Percentiles rank a stretch among this genome's conserved stretches.
phyloP scores from a whole-genome alignment of 2,888 invertebrate species.

The Dasypogon diadema region DNA sequence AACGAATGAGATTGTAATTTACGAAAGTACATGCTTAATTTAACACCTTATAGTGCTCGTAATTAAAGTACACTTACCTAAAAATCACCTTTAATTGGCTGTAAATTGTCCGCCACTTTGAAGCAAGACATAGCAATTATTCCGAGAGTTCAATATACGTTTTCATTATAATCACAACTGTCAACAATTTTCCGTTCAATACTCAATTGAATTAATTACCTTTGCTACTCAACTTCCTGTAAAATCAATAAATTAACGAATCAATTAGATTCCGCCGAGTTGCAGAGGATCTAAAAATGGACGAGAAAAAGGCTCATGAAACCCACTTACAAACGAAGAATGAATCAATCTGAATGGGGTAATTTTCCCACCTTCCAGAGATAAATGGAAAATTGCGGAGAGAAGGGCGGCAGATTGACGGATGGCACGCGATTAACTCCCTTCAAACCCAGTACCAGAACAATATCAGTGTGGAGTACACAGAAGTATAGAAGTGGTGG shows the following conservation, averaged over 20 bases:
- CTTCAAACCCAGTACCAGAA: slow-evolving; percentile 44
- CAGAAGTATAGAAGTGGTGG: no score
- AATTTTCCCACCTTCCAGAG: slow-evolving; percentile 47
- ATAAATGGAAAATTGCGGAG: slow-evolving; percentile 18
- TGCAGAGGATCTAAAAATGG: slow-evolving; percentile 39
- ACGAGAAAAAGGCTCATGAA: slow-evolving; percentile 7
- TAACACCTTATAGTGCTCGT: background rate
- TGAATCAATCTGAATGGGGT: slow-evolving; percentile 43
- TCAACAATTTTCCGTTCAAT: slow-evolving; percentile 46
- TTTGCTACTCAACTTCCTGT: slow-evolving; percentile 44
- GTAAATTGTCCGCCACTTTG: slow-evolving; percentile 2
- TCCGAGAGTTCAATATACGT: background rate
- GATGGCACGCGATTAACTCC: slow-evolving; percentile 54
- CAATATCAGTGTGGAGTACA: slow-evolving; percentile 5
- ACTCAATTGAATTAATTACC: slow-evolving; percentile 40
- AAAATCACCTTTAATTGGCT: slow-evolving; percentile 17
- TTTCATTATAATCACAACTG: slow-evolving; percentile 42
- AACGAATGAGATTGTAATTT: background rate
- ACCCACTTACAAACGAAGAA: slow-evolving; percentile 19
- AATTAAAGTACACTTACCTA: background rate
- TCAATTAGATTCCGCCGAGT: slow-evolving; percentile 38
- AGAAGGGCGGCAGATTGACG: slow-evolving; percentile 22
- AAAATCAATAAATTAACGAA: slow-evolving; percentile 52
- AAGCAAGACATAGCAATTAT: background rate
- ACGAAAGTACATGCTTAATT: background rate